Conservation (phyloP, 1,140 invertebrate species). For the Ceratosolen fusciceps region DNA sequence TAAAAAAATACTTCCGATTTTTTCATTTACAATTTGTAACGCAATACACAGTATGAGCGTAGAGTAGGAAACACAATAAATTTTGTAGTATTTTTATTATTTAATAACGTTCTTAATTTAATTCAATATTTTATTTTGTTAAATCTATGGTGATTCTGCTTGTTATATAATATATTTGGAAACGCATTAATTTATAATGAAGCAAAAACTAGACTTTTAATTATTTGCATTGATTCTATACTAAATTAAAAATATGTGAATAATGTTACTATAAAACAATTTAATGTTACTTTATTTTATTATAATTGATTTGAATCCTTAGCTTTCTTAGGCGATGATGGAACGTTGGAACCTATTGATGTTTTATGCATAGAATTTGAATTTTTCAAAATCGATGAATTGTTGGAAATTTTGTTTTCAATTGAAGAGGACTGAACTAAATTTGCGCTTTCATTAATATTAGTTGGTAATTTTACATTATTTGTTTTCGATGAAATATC, state of each 20-base stretch:
- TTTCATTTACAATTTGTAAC: neutral
- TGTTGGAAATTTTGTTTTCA: slow-evolving; percentile 23
- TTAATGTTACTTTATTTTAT: slow-evolving; percentile 47
- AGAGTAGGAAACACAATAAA: neutral
- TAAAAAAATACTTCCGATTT: neutral
- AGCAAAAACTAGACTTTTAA: too few relatives aligned
- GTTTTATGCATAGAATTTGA: slow-evolving; percentile 51
- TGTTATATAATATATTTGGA: too few relatives aligned
- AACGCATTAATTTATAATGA: too few relatives aligned
- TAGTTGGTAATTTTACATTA: slow-evolving; percentile 59
- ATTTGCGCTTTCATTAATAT: slow-evolving; percentile 41
- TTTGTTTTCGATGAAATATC: slow-evolving; percentile 55
- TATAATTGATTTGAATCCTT: slow-evolving; percentile 68
- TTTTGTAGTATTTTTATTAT: neutral
- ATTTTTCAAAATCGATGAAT: slow-evolving; percentile 20
- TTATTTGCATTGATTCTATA: too few relatives aligned
- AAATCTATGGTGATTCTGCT: too few relatives aligned
- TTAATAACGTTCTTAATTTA: neutral
- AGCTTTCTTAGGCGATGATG: slow-evolving; percentile 62
- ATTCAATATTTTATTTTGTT: neutral
- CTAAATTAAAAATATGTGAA: neutral
- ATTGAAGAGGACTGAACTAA: slow-evolving; percentile 3
- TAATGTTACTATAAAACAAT: neutral
- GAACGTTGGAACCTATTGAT: slow-evolving; percentile 56
- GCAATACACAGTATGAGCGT: neutral